These are phyloP conservation scores for Cynopterus sphinx DNA, from an alignment of 2,797 vertebrate genomes.

Conservation along the genomic window DNA sequence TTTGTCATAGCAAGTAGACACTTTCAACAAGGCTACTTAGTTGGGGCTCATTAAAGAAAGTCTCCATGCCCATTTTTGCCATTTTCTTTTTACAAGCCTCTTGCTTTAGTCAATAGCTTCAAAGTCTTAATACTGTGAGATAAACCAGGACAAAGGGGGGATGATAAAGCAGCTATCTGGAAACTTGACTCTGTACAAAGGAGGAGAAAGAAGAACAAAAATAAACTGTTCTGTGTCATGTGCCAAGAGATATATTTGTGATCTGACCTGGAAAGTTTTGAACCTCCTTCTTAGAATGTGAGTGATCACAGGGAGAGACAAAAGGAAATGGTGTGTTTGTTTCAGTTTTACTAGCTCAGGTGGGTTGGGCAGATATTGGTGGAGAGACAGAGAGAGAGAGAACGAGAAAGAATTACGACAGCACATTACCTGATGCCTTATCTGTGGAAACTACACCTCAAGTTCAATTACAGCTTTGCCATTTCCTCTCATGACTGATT, in stretches of 20 bases:
- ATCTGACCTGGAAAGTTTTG: background rate
- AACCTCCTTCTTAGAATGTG: background rate
- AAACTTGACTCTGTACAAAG: background rate
- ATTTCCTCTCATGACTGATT: background rate
- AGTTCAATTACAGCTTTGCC: background rate
- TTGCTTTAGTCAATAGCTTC: background rate
- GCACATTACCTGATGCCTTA: background rate
- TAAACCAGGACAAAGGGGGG: background rate
- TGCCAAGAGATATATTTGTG: background rate
- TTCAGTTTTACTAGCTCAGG: background rate
- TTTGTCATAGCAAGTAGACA: background rate
- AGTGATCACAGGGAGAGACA: background rate
- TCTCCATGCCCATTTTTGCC: background rate
- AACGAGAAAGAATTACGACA: background rate
- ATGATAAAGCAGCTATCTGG: background rate
- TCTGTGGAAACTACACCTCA: background rate
- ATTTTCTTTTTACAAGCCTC: background rate
- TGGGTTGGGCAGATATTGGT: background rate
- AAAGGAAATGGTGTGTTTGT: background rate
- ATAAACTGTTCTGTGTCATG: background rate
- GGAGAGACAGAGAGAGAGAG: no score
- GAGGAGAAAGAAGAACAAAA: background rate
- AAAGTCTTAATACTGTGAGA: background rate
- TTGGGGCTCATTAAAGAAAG: background rate
- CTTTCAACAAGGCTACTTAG: background rate